Base-by-base conservation (phyloP, 2,113 vertebrate species). In the Seriola aureovittata region DNA sequence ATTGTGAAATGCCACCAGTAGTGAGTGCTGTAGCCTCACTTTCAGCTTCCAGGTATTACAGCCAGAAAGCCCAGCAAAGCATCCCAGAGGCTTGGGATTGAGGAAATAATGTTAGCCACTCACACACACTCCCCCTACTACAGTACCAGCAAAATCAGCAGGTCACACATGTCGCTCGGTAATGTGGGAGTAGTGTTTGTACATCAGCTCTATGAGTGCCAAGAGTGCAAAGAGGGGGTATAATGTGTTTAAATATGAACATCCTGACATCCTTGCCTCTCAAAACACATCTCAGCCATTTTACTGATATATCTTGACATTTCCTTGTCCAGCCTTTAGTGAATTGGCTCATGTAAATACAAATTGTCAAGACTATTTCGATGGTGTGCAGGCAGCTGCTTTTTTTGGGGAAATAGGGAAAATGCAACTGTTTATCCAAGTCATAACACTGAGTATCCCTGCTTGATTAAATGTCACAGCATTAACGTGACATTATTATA, bases 391-490 rank as follows among this genome's bases (percentile, higher is more conserved):
- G 13, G 65, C 65, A 13, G 32, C 52, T 66, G 67, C 44, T 29
- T 68, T 75, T 65, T 75, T 71, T 69, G 48, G 17, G 52, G 12
- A 64, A 87, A 68, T n/a, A 58, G 17, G 65, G 82, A 94, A 88
- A 94, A 88, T 86, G 59, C 60, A 87, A 85, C 80, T 88, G 67
- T 89, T 91, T 91, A 92, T 92, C 81, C 85, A 88, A 89, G 93
- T 93, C 86, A 80, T 78, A 91, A 82, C 68, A 76, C 72, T 54
- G 75, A 85, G 69, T 91, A 84, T 93, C 89, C 87, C 84, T 79
- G 80, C 85, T 79, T 94, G 93, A 95, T 94, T 94, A 93, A 95
- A 96, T 95, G 93, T 93, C 92, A 94, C 87, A 83, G 80, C 55
- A 89, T 87, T 95, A 93, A 94, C 93, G 91, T 86, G 78, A 84